phyloP scores from a whole-genome alignment of 2,888 invertebrate species.

The Thereva unica region DNA sequence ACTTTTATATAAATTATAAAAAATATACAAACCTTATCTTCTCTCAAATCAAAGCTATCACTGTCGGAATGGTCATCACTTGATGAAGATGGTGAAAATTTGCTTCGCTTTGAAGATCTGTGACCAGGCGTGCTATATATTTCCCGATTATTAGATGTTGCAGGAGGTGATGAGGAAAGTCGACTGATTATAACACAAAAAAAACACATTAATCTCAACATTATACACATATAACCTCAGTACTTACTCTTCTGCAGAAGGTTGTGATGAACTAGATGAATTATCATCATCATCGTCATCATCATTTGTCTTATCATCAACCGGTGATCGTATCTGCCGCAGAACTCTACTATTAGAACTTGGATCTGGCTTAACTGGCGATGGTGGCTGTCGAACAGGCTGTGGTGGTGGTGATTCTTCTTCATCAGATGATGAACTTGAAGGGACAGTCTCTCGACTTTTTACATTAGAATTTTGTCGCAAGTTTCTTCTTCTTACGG shows the following conservation, averaged over 20 bases:
- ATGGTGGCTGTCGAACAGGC: constrained; percentile 48
- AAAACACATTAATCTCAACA: background rate
- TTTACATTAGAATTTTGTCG: constrained; percentile 48
- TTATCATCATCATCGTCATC: constrained; percentile 43
- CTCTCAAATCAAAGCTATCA: constrained; percentile 48
- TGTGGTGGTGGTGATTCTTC: constrained; percentile 29
- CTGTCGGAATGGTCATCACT: constrained; percentile 46
- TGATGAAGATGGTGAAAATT: constrained; percentile 43
- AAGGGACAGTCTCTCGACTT: constrained; percentile 47
- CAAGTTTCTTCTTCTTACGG: constrained; percentile 45
- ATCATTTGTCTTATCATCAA: constrained; percentile 35
- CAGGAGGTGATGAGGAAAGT: constrained; percentile 40
- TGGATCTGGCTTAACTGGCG: constrained; percentile 48
- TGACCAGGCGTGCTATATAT: constrained; percentile 26
- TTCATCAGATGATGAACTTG: constrained; percentile 46
- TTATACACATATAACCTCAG: background rate
- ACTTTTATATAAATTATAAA: background rate
- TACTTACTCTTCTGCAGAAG: constrained; percentile 45
- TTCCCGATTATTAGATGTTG: constrained; percentile 16
- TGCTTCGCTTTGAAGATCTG: constrained; percentile 46
- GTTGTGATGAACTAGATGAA: constrained; percentile 45
- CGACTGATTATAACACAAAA: constrained; percentile 37
- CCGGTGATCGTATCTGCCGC: constrained; percentile 29
- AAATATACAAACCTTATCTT: constrained; percentile 36
- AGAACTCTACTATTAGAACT: constrained; percentile 40